Evolutionary conservation across 2,888 invertebrate genomes (phyloP).

Genomic region (Sericinus montela): DNA sequence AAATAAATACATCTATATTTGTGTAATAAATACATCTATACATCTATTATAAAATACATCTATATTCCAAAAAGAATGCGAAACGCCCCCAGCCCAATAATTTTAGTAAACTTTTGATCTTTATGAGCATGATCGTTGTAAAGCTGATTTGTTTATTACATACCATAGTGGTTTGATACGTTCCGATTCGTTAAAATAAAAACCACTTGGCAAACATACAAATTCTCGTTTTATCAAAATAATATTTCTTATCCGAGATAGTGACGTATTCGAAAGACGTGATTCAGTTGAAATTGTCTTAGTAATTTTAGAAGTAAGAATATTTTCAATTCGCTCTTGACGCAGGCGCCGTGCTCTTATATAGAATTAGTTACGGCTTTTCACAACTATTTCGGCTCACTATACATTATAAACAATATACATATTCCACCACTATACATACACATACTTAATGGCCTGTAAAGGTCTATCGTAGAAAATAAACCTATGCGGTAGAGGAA

Average conservation of each 20-base stretch:
- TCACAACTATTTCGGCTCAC: too few relatives aligned
- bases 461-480: too few relatives aligned
- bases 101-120: too few relatives aligned
- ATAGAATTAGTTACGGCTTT: not conserved
- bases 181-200: constrained; percentile 17
- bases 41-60: too few relatives aligned
- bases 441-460: too few relatives aligned
- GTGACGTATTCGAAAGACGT: constrained; percentile 20
- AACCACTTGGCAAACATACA: constrained; percentile 53
- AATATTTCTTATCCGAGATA: not conserved
- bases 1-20: too few relatives aligned
- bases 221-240: constrained; percentile 25
- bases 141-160: constrained; percentile 41
- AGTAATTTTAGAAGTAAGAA: constrained; percentile 46
- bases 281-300: constrained; percentile 40
- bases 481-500: too few relatives aligned
- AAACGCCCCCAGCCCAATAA: too few relatives aligned
- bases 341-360: constrained; percentile 31
- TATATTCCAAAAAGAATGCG: too few relatives aligned
- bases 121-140: not conserved
- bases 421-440: too few relatives aligned
- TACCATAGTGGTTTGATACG: constrained; percentile 16
- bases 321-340: not conserved
- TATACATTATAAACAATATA: too few relatives aligned
- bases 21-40: too few relatives aligned